These are phyloP conservation scores for Argynnis bischoffii DNA, from an alignment of 2,888 invertebrate genomes.

Conservation along the genomic window DNA sequence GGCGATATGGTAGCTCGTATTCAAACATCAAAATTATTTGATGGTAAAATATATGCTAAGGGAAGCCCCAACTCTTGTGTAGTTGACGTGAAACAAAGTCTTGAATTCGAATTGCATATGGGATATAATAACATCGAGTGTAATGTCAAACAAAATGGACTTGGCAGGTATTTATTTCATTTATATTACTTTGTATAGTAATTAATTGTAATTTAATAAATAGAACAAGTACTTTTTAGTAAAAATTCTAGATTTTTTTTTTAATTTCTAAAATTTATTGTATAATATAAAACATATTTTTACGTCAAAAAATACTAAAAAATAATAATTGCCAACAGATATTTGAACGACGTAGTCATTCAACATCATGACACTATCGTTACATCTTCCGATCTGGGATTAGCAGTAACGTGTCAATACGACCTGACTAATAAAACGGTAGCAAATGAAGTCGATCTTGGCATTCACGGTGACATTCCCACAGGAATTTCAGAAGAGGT, in stretches of 20 bases:
- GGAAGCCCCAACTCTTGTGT: slow-evolving; percentile 96
- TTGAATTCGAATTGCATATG: slow-evolving; percentile 96
- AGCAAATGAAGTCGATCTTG: slow-evolving; percentile 94
- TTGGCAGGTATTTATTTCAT: slow-evolving; percentile 83
- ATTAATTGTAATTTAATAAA: background rate
- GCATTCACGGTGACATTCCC: slow-evolving; percentile 93
- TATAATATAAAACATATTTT: background rate
- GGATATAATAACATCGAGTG: slow-evolving; percentile 96
- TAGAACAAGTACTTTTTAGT: too few species aligned
- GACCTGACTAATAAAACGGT: slow-evolving; percentile 97
- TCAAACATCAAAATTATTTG: slow-evolving; percentile 95
- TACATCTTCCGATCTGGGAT: slow-evolving; percentile 95
- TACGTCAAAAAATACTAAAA: background rate
- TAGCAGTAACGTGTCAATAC: slow-evolving; percentile 96
- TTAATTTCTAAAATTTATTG: background rate
- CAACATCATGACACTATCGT: slow-evolving; percentile 98
- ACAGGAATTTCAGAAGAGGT: slow-evolving; percentile 94
- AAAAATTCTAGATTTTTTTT: too few species aligned
- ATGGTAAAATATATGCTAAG: slow-evolving; percentile 97
- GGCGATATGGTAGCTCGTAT: slow-evolving; percentile 97
- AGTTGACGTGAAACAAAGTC: slow-evolving; percentile 91
- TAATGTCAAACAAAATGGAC: slow-evolving; percentile 94
- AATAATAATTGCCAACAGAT: slow-evolving; percentile 65
- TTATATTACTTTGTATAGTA: background rate
- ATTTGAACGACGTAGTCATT: slow-evolving; percentile 95